These are phyloP conservation scores for Drosophila sordidapex DNA, from an alignment of 2,888 invertebrate genomes.

Conservation along the genomic window DNA sequence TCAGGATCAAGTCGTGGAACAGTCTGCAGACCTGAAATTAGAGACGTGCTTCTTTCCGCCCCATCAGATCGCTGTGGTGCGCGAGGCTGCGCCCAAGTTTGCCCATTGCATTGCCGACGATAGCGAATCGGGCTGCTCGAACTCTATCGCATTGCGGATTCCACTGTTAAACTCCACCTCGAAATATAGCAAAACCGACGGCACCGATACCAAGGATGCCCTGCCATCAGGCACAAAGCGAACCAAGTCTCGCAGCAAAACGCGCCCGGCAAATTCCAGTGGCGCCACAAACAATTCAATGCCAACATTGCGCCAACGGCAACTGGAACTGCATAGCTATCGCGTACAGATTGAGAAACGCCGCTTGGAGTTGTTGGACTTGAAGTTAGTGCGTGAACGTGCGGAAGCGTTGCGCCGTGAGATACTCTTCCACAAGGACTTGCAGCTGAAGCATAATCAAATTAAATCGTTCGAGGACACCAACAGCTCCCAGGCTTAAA, in stretches of 20 bases:
- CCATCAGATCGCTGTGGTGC: constrained; percentile 67
- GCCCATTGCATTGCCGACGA: constrained; percentile 52
- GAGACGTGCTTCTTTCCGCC: constrained; percentile 66
- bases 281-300: constrained; percentile 5
- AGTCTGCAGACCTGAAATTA: constrained; percentile 42
- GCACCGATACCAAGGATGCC: constrained; percentile 13
- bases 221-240: constrained; percentile 11
- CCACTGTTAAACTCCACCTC: constrained; percentile 26
- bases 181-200: constrained; percentile 1
- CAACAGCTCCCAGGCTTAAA: constrained; percentile 63
- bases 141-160: constrained; percentile 38
- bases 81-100: constrained; percentile 65
- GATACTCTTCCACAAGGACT: constrained; percentile 74
- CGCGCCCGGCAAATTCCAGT: constrained; percentile 12
- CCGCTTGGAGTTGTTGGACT: constrained; percentile 73
- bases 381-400: constrained; percentile 75
- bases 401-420: constrained; percentile 72
- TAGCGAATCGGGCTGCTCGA: constrained; percentile 56
- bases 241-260: constrained; percentile 32
- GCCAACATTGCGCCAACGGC: constrained; percentile 66
- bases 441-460: constrained; percentile 65
- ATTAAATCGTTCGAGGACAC: constrained; percentile 61
- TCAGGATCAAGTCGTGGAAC: constrained; percentile 20
- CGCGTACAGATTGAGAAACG: constrained; percentile 75
- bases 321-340: constrained; percentile 72